Percentiles rank a stretch among this genome's conserved stretches.
Evolutionary conservation across 2,888 invertebrate genomes (phyloP).

Genomic region (Metellina segmentata): DNA sequence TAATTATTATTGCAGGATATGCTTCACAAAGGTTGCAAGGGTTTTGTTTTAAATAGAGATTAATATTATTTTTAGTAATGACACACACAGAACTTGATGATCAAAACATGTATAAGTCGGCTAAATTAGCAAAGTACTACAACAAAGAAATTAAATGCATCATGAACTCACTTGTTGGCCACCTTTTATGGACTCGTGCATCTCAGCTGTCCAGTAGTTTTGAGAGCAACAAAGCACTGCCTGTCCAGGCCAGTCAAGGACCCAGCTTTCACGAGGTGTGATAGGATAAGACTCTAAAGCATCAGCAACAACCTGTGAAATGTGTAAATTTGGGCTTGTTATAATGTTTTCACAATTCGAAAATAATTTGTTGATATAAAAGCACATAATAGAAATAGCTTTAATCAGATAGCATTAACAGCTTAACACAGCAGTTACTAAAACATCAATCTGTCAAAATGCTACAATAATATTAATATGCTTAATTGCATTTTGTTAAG

Average conservation of each 20-base stretch:
- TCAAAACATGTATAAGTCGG: no score
- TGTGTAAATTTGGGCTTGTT: not conserved
- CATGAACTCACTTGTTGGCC: slow-evolving; percentile 59
- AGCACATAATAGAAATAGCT: not conserved
- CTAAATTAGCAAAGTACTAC: not conserved
- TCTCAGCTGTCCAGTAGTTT: slow-evolving; percentile 81
- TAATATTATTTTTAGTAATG: no score
- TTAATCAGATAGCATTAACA: not conserved
- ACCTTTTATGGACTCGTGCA: slow-evolving; percentile 79
- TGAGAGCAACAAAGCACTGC: slow-evolving; percentile 82
- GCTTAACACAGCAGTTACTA: not conserved
- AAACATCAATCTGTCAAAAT: not conserved
- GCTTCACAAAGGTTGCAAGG: not conserved
- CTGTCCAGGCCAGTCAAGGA: slow-evolving; percentile 82
- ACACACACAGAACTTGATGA: no score
- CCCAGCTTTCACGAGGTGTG: slow-evolving; percentile 82
- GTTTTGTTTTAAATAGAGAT: not conserved
- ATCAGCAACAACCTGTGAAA: slow-evolving; percentile 83
- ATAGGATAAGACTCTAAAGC: slow-evolving; percentile 88
- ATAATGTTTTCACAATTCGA: not conserved
- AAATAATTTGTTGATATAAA: not conserved
- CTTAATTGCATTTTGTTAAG: not conserved
- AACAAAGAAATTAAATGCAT: not conserved
- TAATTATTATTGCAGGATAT: not conserved
- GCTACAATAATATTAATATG: not conserved